Evolutionary conservation across 2,113 vertebrate genomes (phyloP).

Genomic region (Antechinus flavipes): DNA sequence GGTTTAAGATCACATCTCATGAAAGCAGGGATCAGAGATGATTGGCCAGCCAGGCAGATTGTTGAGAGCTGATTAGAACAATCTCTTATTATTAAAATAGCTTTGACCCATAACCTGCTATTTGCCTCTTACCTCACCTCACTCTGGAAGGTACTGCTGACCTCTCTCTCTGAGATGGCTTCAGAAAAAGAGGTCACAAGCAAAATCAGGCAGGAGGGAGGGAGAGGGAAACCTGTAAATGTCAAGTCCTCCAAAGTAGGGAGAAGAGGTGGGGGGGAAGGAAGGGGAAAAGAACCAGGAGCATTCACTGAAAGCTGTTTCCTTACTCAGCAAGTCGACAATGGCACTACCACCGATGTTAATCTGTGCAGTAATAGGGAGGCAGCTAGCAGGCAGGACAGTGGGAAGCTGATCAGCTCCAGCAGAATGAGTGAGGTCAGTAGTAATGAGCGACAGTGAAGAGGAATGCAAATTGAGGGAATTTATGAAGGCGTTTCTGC

Average conservation of each 20-base stretch:
- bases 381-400: slow-evolving; percentile 56
- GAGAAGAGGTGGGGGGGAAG: background rate
- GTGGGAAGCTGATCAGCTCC: slow-evolving; percentile 70
- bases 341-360: slow-evolving; percentile 39
- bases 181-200: slow-evolving; percentile 24
- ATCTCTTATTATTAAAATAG: slow-evolving; percentile 34
- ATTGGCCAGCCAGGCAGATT: slow-evolving; percentile 20
- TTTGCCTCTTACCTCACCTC: slow-evolving; percentile 28
- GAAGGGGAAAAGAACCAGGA: background rate
- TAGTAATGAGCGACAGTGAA: slow-evolving; percentile 78
- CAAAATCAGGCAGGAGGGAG: slow-evolving; percentile 54
- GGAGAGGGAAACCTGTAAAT: slow-evolving; percentile 34
- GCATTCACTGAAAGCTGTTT: slow-evolving; percentile 14
- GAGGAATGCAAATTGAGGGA: slow-evolving; percentile 84
- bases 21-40: background rate
- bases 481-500: slow-evolving; percentile 87
- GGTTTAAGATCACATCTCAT: slow-evolving; percentile 53
- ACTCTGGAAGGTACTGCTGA: slow-evolving; percentile 33
- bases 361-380: slow-evolving; percentile 71
- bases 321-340: slow-evolving; percentile 71
- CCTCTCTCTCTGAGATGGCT: slow-evolving; percentile 43
- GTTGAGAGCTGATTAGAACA: slow-evolving; percentile 34
- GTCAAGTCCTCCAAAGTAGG: slow-evolving; percentile 14
- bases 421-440: slow-evolving; percentile 81
- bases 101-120: slow-evolving; percentile 29